Base-by-base conservation (phyloP, 1,140 invertebrate genomes). In the Venustaconcha ellipsiformis region DNA sequence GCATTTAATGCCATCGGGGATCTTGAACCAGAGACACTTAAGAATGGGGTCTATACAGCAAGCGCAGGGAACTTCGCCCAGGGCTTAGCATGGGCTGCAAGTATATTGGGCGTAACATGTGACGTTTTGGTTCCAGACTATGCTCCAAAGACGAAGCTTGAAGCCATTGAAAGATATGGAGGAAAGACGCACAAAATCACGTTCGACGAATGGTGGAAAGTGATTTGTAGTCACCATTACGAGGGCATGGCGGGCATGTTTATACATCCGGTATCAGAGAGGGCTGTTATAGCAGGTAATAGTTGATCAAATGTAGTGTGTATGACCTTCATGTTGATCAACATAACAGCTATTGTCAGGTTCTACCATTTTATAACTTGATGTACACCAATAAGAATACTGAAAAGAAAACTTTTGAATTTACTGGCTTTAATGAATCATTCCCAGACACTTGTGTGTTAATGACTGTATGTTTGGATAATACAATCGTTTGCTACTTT, bases 1-100 rank as follows among this genome's bases (percentile, higher is more conserved):
- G 84, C 87, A 23, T 81, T 76, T 65, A 86, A 86, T 75, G 84
- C 84, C 12, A 74, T 88, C 14, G 62, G 67, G 18, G 69, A 70
- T 18, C n/a, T 85, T 18, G 48, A 80, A 17, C 15, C 57, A n/a
- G 78, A 79, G 14, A 65, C 76, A 59, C 55, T 85, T 14, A 77
- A 72, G 48, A 18, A 79, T 48, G 85, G 85, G 14, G 81, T 88
- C 13, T 87, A 83, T 63, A 86, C 86, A 14, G 85, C 85, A 2
- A 87, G 86, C 81, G 82, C 84, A n/a, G 87, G 87, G 4, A 88
- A 88, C 71, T 87, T 88, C 78, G 85, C 84, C n/a, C 82, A 85
- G 71, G 86, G 81, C 8, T 64, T 83, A 20, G 82, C 86, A 14
- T 86, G 80, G 81, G 81, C 72, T 66, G 78, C 82, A 5, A 77